Conservation (phyloP, 2,797 vertebrate genomes). For the Columba guinea region DNA sequence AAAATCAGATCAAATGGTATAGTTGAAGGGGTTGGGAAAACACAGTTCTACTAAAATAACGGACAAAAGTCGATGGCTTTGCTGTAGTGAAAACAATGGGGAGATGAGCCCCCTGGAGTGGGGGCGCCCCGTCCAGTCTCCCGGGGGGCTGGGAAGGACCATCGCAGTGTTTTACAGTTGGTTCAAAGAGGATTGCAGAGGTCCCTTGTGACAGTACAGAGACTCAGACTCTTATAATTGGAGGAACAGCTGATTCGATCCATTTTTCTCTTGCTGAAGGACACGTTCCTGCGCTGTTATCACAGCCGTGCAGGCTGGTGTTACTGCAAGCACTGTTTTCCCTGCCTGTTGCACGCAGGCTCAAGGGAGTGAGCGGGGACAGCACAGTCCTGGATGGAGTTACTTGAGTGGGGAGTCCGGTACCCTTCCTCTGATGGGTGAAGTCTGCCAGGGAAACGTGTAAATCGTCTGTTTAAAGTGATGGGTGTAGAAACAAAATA, state of each 20-base stretch:
- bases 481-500: no score
- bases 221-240: accelerated
- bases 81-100: background rate
- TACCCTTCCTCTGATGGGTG: no score
- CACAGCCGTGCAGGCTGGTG: no score
- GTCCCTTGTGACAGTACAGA: background rate
- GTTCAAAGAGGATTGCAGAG: background rate
- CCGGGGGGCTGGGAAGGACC: no score
- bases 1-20: background rate
- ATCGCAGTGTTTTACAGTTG: no score
- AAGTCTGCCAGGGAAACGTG: no score
- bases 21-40: background rate
- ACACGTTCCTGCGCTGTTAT: background rate
- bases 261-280: background rate
- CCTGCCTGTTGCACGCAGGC: background rate
- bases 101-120: background rate
- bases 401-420: no score
- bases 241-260: background rate
- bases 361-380: background rate
- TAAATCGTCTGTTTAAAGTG: no score
- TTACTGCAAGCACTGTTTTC: background rate
- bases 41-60: background rate
- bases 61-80: background rate
- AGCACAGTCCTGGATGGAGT: background rate
- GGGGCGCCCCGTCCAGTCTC: no score